Evolutionary conservation across 2,113 vertebrate genomes (phyloP).

Genomic region (Leucopsar rothschildi): DNA sequence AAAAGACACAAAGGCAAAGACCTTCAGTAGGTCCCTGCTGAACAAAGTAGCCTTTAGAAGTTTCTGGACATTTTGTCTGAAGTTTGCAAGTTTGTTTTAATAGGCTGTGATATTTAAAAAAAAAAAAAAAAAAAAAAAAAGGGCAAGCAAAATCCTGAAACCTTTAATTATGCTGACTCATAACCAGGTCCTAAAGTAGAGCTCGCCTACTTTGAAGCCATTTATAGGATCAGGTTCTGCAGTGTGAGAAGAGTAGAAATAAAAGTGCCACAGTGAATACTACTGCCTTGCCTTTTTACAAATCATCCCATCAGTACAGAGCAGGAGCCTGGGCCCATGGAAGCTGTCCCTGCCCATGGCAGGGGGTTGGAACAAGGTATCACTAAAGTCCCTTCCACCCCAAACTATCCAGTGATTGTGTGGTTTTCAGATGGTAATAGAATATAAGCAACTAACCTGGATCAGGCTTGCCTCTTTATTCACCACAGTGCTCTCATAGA

Average conservation of each 20-base stretch:
- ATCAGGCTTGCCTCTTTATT: constrained; percentile 78
- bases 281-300: not conserved
- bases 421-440: not conserved
- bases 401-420: no score
- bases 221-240: constrained; percentile 40
- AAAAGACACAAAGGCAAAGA: not conserved
- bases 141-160: not conserved
- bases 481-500: constrained; percentile 71
- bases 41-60: not conserved
- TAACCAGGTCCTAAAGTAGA: not conserved
- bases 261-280: not conserved
- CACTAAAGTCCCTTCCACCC: not conserved
- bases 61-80: not conserved
- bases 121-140: not conserved
- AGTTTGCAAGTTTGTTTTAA: not conserved
- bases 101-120: not conserved
- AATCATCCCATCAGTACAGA: not conserved
- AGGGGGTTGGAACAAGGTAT: not conserved
- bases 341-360: not conserved
- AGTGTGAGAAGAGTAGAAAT: not conserved
- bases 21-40: not conserved
- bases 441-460: constrained; percentile 73
- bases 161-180: constrained; percentile 35
- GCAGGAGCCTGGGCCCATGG: not conserved
- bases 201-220: constrained; percentile 26